Evolutionary conservation across 35 echinoderm and acorn worm genomes (phyloP).

Genomic region (Ptychodera flava): DNA sequence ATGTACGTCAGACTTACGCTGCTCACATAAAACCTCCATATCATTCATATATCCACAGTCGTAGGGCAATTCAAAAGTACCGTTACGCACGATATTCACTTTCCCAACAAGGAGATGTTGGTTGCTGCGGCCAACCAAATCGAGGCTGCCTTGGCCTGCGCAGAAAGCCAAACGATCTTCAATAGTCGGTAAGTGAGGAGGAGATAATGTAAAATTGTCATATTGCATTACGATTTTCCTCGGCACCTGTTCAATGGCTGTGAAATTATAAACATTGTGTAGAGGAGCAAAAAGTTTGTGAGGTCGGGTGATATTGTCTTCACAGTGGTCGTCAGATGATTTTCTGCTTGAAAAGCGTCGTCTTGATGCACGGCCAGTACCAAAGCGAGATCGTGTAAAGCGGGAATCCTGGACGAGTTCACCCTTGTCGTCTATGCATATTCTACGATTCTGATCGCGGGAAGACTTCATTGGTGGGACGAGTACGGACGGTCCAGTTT

Average conservation of each 20-base stretch:
- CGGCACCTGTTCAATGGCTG: neutral
- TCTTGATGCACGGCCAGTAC: too few relatives aligned
- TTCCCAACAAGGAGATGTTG: neutral
- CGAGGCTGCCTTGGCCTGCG: neutral
- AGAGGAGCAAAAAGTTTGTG: too few relatives aligned
- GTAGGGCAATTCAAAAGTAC: neutral
- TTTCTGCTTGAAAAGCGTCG: too few relatives aligned
- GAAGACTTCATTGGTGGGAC: too few relatives aligned
- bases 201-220: neutral
- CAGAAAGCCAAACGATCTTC: neutral
- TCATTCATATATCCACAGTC: neutral
- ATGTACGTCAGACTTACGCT: neutral
- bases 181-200: neutral
- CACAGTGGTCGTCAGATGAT: too few relatives aligned
- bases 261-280: too few relatives aligned
- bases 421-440: too few relatives aligned
- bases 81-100: neutral
- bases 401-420: too few relatives aligned
- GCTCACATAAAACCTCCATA: neutral
- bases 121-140: neutral
- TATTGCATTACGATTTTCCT: neutral
- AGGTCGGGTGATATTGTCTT: too few relatives aligned
- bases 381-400: too few relatives aligned
- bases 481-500: too few relatives aligned
- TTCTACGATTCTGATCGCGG: too few relatives aligned